These are phyloP conservation scores for Pseudanteris insignis DNA, from an alignment of 2,888 invertebrate genomes.

Conservation along the genomic window DNA sequence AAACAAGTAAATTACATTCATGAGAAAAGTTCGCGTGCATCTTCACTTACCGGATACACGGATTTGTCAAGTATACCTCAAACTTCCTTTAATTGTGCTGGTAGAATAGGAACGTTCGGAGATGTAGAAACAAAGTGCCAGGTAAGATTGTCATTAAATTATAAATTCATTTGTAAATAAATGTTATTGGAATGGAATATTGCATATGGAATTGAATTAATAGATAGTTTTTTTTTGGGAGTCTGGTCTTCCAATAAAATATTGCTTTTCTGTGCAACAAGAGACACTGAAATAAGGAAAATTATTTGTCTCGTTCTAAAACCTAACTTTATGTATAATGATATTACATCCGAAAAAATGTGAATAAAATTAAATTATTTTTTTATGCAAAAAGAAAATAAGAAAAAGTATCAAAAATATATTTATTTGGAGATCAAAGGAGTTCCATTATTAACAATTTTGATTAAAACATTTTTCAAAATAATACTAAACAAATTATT, in stretches of 20 bases:
- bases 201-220: too few relatives aligned
- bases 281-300: too few relatives aligned
- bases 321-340: too few relatives aligned
- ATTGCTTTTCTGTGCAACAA: too few relatives aligned
- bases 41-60: conserved; percentile 42
- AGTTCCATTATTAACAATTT: too few relatives aligned
- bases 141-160: conserved; percentile 66
- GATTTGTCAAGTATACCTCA: conserved; percentile 70
- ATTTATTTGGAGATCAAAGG: neutral
- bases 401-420: neutral
- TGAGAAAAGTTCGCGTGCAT: conserved; percentile 6
- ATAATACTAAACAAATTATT: too few relatives aligned
- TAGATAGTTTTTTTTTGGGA: too few relatives aligned
- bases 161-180: too few relatives aligned
- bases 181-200: too few relatives aligned
- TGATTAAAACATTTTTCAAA: too few relatives aligned
- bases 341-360: neutral
- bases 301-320: too few relatives aligned
- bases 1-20: conserved; percentile 1
- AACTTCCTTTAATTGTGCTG: conserved; percentile 80
- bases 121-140: conserved; percentile 87
- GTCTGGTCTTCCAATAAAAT: too few relatives aligned
- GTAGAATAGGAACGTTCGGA: conserved; percentile 84
- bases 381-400: neutral
- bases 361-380: neutral